Conservation (phyloP, 1,140 invertebrate species). For the Cepaea nemoralis region DNA sequence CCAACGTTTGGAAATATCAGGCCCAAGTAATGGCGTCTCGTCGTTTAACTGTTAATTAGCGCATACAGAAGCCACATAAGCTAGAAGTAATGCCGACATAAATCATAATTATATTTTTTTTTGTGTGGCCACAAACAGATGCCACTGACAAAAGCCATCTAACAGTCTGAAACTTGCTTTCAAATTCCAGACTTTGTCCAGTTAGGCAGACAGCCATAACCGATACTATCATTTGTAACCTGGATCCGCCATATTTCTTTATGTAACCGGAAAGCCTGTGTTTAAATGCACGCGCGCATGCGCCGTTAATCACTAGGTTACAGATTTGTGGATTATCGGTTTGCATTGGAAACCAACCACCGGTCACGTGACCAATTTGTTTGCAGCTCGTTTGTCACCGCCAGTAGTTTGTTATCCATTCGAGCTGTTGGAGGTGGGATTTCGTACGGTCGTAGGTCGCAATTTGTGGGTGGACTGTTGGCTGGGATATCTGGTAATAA, state of each 20-base stretch:
- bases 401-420: background rate
- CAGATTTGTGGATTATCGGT: background rate
- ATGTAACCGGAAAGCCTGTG: background rate
- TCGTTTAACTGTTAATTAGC: no score
- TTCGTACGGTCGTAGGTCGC: no score
- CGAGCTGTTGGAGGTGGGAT: no score
- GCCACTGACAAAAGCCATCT: background rate
- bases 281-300: background rate
- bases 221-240: slow-evolving; percentile 12
- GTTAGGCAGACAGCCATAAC: background rate
- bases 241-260: background rate
- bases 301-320: background rate
- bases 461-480: no score
- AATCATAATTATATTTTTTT: background rate
- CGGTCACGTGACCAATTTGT: slow-evolving; percentile 4
- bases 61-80: background rate
- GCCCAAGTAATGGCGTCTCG: no score
- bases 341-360: background rate
- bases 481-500: no score
- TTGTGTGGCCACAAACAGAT: background rate
- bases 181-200: background rate
- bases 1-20: no score
- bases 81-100: background rate
- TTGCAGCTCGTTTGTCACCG: background rate
- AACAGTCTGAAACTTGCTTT: background rate